Evolutionary conservation across 92 coral and sea anemone genomes (phyloP).

Genomic region (Zoanthus sociatus): DNA sequence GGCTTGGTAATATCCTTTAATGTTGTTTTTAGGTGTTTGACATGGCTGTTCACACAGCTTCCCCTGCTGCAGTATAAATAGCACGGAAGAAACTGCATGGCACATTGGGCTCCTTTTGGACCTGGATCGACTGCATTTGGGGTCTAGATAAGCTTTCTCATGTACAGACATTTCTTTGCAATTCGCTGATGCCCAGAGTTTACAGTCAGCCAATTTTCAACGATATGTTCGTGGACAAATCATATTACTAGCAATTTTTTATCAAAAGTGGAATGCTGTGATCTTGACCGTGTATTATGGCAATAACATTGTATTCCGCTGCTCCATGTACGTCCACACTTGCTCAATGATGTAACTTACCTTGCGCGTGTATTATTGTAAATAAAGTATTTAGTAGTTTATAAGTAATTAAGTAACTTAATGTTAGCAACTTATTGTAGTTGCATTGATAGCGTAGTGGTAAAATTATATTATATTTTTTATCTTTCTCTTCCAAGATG

Average conservation of each 20-base stretch:
- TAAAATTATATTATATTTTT: too few species aligned
- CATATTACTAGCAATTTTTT: neutral
- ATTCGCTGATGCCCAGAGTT: constrained; percentile 1
- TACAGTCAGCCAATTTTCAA: neutral
- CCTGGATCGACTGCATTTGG: neutral
- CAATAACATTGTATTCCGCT: too few species aligned
- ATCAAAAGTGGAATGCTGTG: too few species aligned
- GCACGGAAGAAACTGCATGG: constrained; percentile 16
- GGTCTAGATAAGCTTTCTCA: neutral
- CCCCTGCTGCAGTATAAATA: neutral
- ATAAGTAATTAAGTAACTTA: too few species aligned
- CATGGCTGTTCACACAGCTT: neutral
- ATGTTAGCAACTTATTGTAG: too few species aligned
- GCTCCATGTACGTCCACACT: too few species aligned
- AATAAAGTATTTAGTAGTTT: too few species aligned
- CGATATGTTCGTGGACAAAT: neutral
- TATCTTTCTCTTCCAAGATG: too few species aligned
- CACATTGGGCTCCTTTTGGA: neutral
- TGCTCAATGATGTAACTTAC: too few species aligned
- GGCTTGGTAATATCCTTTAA: neutral
- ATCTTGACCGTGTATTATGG: too few species aligned
- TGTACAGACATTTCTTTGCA: neutral
- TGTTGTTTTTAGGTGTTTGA: constrained; percentile 2
- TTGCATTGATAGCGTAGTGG: too few species aligned
- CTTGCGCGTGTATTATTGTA: too few species aligned